Conservation (phyloP, 2,797 vertebrate species). For the Sebastiscus albofasciatus region DNA sequence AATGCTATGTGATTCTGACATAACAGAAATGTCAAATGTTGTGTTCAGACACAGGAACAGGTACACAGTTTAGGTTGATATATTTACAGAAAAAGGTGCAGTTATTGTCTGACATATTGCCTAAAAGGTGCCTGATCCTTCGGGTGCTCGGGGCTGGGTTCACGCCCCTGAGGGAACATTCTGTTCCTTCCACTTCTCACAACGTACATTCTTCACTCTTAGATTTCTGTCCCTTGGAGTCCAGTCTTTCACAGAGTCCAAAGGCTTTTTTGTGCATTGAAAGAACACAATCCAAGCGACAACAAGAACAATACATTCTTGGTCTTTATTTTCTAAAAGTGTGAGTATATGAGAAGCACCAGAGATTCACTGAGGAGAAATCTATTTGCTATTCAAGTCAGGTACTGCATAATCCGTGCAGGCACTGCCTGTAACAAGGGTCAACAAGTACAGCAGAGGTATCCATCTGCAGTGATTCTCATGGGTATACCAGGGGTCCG, state of each 20-base stretch:
- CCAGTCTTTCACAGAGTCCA: not conserved
- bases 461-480: not conserved
- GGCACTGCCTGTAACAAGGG: not conserved
- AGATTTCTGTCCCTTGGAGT: not conserved
- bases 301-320: not conserved
- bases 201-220: not conserved
- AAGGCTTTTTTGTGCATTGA: not conserved
- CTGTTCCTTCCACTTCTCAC: not conserved
- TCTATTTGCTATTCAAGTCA: not conserved
- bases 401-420: conserved; percentile 5
- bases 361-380: not conserved
- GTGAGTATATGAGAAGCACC: not conserved
- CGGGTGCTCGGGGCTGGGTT: not conserved
- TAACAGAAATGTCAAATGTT: not conserved
- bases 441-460: conserved; percentile 23
- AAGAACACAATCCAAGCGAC: not conserved
- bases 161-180: not conserved
- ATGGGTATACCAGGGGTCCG: no score
- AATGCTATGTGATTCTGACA: not conserved
- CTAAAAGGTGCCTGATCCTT: not conserved
- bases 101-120: not conserved
- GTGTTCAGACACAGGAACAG: not conserved
- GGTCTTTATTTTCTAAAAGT: no score
- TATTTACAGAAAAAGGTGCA: not conserved
- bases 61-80: not conserved